A percentile compares a stretch with the other conserved stretches of the same genome.
phyloP scores from a whole-genome alignment of 1,140 invertebrate genomes.

The Carcinoscorpius rotundicauda region DNA sequence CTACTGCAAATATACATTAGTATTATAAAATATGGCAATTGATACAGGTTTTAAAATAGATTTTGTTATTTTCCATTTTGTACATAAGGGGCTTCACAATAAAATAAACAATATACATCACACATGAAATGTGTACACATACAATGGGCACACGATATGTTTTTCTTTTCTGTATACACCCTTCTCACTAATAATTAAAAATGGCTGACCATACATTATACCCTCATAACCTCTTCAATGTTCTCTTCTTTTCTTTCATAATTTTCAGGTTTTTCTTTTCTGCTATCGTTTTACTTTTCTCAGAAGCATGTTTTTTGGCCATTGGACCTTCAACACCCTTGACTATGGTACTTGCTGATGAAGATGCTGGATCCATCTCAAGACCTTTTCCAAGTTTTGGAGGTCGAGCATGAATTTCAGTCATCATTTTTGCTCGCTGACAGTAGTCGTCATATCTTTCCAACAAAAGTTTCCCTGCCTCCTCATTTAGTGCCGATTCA shows the following conservation, averaged over 20 bases:
- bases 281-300: constrained; percentile 56
- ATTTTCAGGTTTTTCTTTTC: constrained; percentile 55
- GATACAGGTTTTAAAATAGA: too few species aligned
- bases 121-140: too few species aligned
- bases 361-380: constrained; percentile 18
- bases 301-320: constrained; percentile 69
- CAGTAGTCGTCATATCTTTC: constrained; percentile 87
- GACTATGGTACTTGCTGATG: constrained; percentile 34
- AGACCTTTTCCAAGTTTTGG: constrained; percentile 31
- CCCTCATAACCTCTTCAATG: constrained; percentile 71
- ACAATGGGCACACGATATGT: too few species aligned
- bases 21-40: too few species aligned
- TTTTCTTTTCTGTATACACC: too few species aligned
- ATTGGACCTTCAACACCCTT: constrained; percentile 47
- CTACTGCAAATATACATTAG: too few species aligned
- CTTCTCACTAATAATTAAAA: too few species aligned
- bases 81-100: too few species aligned
- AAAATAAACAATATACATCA: too few species aligned
- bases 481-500: constrained; percentile 86
- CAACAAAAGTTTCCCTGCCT: constrained; percentile 78
- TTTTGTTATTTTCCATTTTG: too few species aligned
- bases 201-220: neutral
- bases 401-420: constrained; percentile 75
- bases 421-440: constrained; percentile 81
- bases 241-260: constrained; percentile 72